These are phyloP conservation scores for Stenodema calcarata DNA, from an alignment of 2,888 invertebrate genomes.

Conservation along the genomic window DNA sequence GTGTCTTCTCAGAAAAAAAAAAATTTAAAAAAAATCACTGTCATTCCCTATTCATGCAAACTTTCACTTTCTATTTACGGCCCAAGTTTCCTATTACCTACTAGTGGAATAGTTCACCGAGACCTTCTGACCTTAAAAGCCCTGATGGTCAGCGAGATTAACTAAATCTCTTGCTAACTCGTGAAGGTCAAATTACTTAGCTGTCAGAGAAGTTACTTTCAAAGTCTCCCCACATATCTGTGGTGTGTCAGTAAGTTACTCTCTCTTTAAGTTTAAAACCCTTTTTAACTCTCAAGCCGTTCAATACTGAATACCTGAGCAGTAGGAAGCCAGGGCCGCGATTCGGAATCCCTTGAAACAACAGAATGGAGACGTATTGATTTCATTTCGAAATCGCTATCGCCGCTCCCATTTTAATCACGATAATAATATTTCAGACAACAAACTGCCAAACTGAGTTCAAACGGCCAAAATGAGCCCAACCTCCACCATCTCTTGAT, in stretches of 20 bases:
- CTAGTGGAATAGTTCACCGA: neutral
- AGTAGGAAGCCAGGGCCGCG: too few species aligned
- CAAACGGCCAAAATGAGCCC: neutral
- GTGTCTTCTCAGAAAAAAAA: too few species aligned
- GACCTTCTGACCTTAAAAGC: neutral
- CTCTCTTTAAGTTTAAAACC: neutral
- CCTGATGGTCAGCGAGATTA: neutral
- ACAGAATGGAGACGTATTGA: too few species aligned
- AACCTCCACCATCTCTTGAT: neutral
- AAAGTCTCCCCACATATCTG: neutral
- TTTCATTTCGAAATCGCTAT: too few species aligned
- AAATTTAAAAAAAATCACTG: too few species aligned
- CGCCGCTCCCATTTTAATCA: too few species aligned
- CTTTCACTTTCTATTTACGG: neutral
- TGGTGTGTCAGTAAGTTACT: neutral
- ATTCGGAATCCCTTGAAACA: too few species aligned
- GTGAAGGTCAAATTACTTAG: neutral
- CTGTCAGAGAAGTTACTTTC: neutral
- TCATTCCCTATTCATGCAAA: too few species aligned
- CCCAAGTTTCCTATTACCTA: neutral
- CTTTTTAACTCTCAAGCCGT: neutral
- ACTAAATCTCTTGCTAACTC: neutral
- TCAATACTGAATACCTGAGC: neutral
- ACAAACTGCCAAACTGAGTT: neutral
- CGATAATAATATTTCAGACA: neutral